Evolutionary conservation across 1,140 invertebrate genomes (phyloP), one percentile per base, ranked within the genome.

Genomic region (Scylla paramamosain): DNA sequence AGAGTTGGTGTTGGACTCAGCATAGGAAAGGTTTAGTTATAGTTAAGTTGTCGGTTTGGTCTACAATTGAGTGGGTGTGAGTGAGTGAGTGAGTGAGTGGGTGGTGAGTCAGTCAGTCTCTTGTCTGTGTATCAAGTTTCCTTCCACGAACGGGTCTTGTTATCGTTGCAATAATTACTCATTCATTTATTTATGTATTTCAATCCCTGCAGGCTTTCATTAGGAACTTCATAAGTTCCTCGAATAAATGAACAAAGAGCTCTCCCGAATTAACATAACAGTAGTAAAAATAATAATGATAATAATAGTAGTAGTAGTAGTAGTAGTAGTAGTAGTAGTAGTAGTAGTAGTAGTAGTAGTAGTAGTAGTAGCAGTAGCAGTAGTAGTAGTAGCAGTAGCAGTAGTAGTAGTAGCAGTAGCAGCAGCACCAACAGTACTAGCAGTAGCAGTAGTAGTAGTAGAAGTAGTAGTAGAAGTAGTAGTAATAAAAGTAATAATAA

Each of bases 391-490:
- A 88, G 31, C 39, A 88, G 31, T 88, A 32, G 31, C 28, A 28
- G 86, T 14, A 32, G 86, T 39, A 32, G 86, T 39, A 88, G 86
- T 88, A 39, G 25, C 1, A n/a, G 20, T 77, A n/a, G 84, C 32
- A 87, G 84, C 20, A 32, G 31, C 0, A 32, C 2, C 0, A 32
- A 28, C 0, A 32, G 84, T 87, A 32, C 2, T 39, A 87, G 31
- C n/a, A 87, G 29, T 39, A 87, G 84, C 32, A 39, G 84, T 87
- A 39, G 84, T 87, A 39, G 84, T 87, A 39, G 84, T 87, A 39
- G 84, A 39, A 39, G 31, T 87, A 20, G 28, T 87, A 25, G 84
- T 87, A 29, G 83, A 7, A 29, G 83, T 84, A 29, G 83, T 84
- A 29, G 83, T 84, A 84, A 20, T 84, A 84, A 4, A 4, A 84